phyloP scores from a whole-genome alignment of 1,140 invertebrate species.

The Diabrotica undecimpunctata region DNA sequence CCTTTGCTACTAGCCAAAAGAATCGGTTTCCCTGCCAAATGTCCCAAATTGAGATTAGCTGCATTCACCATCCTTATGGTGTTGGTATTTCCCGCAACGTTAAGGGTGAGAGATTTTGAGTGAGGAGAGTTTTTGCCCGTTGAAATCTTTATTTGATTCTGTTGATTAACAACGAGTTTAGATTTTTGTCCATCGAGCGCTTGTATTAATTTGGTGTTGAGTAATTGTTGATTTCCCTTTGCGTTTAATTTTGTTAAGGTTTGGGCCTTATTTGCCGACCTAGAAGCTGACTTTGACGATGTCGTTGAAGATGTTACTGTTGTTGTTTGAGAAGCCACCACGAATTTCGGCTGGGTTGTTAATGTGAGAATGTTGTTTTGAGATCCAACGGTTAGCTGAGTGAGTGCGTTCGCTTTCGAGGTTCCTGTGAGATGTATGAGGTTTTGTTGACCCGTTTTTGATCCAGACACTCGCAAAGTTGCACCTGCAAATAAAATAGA shows the following conservation, averaged over 20 bases:
- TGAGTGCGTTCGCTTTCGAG: constrained; percentile 39
- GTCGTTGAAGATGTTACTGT: constrained; percentile 38
- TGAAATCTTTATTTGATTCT: constrained; percentile 37
- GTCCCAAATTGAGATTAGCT: constrained; percentile 52
- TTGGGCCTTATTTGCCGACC: constrained; percentile 17
- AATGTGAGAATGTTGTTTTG: constrained; percentile 48
- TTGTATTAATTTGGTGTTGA: constrained; percentile 47
- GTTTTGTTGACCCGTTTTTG: constrained; percentile 47
- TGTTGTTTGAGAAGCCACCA: constrained; percentile 32
- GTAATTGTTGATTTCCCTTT: constrained; percentile 42
- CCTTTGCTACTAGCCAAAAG: constrained; percentile 58
- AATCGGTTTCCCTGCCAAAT: constrained; percentile 62
- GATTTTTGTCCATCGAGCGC: constrained; percentile 41
- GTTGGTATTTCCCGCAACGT: constrained; percentile 32
- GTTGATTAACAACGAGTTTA: constrained; percentile 39
- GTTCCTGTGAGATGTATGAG: constrained; percentile 45
- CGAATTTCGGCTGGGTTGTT: constrained; percentile 44
- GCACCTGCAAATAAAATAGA: constrained; percentile 31
- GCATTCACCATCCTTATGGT: constrained; percentile 55
- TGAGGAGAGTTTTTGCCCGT: constrained; percentile 25
- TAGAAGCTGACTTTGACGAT: constrained; percentile 27
- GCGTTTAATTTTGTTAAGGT: constrained; percentile 30
- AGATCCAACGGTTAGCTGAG: constrained; percentile 49
- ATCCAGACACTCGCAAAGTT: constrained; percentile 47
- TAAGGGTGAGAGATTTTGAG: constrained; percentile 29